Conservation (phyloP, 2,797 vertebrate genomes). For the Sebastes matsubarae region DNA sequence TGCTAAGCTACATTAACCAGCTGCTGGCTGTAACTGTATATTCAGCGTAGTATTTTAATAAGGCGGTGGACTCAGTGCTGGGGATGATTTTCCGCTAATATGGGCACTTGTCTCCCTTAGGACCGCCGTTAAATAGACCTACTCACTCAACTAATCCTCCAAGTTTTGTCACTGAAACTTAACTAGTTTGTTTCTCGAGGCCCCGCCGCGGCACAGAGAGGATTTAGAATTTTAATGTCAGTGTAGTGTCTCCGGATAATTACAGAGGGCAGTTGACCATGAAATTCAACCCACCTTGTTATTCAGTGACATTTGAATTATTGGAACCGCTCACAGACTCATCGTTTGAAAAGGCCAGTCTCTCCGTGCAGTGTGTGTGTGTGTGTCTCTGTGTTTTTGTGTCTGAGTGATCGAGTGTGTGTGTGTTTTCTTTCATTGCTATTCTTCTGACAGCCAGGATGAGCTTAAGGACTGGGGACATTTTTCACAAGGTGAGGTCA, state of each 20-base stretch:
- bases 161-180: slow-evolving; percentile 10
- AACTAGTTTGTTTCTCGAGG: slow-evolving; percentile 29
- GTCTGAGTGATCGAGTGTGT: neutral
- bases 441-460: slow-evolving; percentile 20
- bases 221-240: slow-evolving; percentile 57
- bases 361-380: neutral
- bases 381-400: neutral
- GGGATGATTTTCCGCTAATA: neutral
- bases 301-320: slow-evolving; percentile 78
- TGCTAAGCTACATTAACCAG: neutral
- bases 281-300: slow-evolving; percentile 75
- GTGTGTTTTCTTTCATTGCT: slow-evolving; percentile 9
- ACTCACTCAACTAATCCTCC: slow-evolving; percentile 4
- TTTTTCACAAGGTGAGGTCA: slow-evolving; percentile 55
- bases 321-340: slow-evolving; percentile 65
- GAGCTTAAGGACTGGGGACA: slow-evolving; percentile 16
- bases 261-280: slow-evolving; percentile 68
- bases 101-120: neutral
- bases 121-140: neutral
- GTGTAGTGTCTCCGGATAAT: slow-evolving; percentile 59
- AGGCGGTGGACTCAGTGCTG: neutral
- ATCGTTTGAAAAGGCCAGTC: slow-evolving; percentile 65
- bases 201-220: neutral
- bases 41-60: neutral
- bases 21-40: neutral